Evolutionary conservation across 2,797 vertebrate species (phyloP), one percentile per base, ranked within the genome.

Genomic region (Coranthus polyacanthus): DNA sequence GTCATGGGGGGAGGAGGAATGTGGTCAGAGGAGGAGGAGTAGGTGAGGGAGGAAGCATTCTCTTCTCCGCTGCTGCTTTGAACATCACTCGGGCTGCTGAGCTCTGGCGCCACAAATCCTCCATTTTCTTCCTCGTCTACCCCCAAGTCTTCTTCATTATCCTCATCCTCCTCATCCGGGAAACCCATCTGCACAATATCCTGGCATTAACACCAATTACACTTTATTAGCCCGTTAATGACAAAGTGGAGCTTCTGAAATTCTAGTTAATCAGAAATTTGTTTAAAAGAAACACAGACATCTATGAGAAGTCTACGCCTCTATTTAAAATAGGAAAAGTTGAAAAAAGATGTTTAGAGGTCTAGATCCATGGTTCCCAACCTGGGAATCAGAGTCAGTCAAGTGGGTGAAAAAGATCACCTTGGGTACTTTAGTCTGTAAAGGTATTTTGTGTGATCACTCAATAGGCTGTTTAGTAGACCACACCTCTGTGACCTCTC

Each of bases 31-130:
- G 96, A 94, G 7, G 97, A 98, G 49, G 98, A 98, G 87, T 97
- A 99, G 62, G 97, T 98, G 36, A 98, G 94, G 21, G 98, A 99
- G 79, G 96, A 98, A 68, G 95, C 97, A 6, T 98, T 97, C 0
- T 97, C 97, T 41, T 93, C 98, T 84, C 96, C 98, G 74, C 95
- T 97, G 92, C 96, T 97, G 90, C 97, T 98, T 67, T 95, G 86
- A 50, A 94, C 93, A 38, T 99, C 98, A 43, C 97, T 99, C 0
- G 95, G 92, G 61, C 96, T 98, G 93, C 97, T 98, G 52, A 94
- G 88, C 2, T 97, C 97, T 0, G 95, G 96, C 69, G 95, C 94
- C 13, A 94, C 88, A 1, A 95, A 95, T 75, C 93, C 95, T 39
- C 92, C 94, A 38, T 86, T 92, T 81, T 97, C 97, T 61, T 98